Percentiles rank a stretch among this genome's conserved stretches.
phyloP scores from a whole-genome alignment of 2,797 vertebrate species.

The Anolis apletophallus region DNA sequence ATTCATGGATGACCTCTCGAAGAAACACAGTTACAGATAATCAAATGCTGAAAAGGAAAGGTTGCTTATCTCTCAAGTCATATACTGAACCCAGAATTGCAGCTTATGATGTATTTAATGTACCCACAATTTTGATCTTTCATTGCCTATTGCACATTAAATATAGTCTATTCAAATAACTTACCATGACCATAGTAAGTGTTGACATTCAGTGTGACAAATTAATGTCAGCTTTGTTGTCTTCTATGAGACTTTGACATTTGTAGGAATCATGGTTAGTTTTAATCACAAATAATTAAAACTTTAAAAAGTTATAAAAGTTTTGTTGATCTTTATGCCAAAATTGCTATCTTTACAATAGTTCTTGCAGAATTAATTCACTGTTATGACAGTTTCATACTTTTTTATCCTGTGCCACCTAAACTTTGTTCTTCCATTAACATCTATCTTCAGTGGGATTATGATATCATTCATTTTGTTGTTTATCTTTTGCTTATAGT shows the following conservation, averaged over 20 bases:
- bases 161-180: conserved; percentile 1
- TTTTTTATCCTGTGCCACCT: neutral
- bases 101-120: neutral
- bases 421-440: neutral
- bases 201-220: neutral
- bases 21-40: too few species aligned
- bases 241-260: neutral
- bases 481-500: conserved; percentile 75
- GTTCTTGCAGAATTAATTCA: neutral
- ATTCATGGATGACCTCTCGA: too few species aligned
- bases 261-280: neutral
- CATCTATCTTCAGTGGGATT: conserved; percentile 44
- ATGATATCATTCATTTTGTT: conserved; percentile 65
- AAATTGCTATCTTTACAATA: neutral
- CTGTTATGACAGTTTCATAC: neutral
- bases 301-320: neutral
- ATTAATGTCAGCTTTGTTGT: neutral
- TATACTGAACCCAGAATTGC: neutral
- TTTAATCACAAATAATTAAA: conserved; percentile 1
- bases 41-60: too few species aligned
- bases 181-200: neutral
- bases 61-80: too few species aligned
- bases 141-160: neutral
- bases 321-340: neutral
- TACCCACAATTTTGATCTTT: neutral